phyloP scores from a whole-genome alignment of 1,140 invertebrate species.

The Drosophila pandora region DNA sequence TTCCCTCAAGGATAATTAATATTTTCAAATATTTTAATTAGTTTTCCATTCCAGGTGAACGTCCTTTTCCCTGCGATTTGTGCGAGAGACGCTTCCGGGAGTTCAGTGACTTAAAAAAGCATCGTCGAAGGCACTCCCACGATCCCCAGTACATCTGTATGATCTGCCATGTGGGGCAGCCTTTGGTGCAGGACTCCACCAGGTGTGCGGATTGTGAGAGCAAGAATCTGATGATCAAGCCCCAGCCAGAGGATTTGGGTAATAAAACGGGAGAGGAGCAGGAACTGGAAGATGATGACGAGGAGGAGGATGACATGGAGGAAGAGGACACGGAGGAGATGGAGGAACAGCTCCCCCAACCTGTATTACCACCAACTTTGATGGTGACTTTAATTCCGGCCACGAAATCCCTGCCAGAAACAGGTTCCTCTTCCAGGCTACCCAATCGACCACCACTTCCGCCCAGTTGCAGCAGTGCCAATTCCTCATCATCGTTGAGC shows the following conservation, averaged over 20 bases:
- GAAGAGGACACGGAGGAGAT: conserved; percentile 11
- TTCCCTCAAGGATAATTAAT: background rate
- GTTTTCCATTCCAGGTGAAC: conserved; percentile 60
- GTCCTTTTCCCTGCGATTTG: conserved; percentile 83
- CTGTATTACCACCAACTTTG: conserved; percentile 22
- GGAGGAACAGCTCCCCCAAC: conserved; percentile 3
- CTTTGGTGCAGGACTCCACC: conserved; percentile 70
- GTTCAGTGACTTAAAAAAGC: conserved; percentile 84
- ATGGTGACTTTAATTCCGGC: conserved; percentile 52
- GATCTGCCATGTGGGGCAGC: conserved; percentile 66
- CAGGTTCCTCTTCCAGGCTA: conserved; percentile 9
- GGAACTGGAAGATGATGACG: conserved; percentile 8
- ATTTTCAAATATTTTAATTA: background rate
- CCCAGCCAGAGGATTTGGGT: conserved; percentile 20
- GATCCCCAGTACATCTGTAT: conserved; percentile 87
- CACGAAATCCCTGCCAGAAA: conserved; percentile 4
- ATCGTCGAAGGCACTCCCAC: conserved; percentile 85
- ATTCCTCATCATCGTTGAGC: conserved; percentile 68
- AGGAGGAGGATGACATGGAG: conserved; percentile 14
- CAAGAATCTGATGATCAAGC: conserved; percentile 64
- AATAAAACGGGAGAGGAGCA: conserved; percentile 7
- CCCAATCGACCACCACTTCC: conserved; percentile 39
- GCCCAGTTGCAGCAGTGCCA: conserved; percentile 63
- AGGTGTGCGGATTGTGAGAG: conserved; percentile 71
- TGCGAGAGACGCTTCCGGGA: conserved; percentile 87